phyloP scores from a whole-genome alignment of 2,888 invertebrate species.

The Tetheella fluctuosa region DNA sequence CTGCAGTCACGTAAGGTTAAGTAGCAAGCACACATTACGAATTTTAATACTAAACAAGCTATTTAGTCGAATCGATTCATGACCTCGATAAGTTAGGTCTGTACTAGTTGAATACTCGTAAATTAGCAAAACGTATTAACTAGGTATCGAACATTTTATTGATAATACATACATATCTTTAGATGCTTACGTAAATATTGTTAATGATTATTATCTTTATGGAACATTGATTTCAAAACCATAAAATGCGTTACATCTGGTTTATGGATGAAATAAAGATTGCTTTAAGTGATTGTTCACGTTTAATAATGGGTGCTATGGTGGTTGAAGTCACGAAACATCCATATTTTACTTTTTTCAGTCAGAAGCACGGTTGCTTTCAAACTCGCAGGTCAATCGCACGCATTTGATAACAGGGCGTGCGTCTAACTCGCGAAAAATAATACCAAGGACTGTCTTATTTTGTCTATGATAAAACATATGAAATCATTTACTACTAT shows the following conservation, averaged over 20 bases:
- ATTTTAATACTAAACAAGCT: not conserved
- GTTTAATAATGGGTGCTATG: not conserved
- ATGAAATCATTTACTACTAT: not conserved
- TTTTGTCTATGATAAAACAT: too few relatives aligned
- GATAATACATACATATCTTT: not conserved
- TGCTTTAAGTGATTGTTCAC: conserved; percentile 8
- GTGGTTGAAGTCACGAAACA: not conserved
- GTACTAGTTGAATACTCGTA: not conserved
- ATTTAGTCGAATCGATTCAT: conserved; percentile 17
- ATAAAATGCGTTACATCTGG: not conserved
- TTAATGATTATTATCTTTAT: conserved; percentile 8
- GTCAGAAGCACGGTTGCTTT: conserved; percentile 1
- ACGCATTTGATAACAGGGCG: not conserved
- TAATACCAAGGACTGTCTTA: too few relatives aligned
- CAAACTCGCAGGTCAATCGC: not conserved
- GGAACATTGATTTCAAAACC: not conserved
- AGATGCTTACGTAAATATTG: not conserved
- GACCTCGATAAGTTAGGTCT: not conserved
- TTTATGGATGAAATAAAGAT: conserved; percentile 2
- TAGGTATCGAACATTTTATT: too few relatives aligned
- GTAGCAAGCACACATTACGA: conserved; percentile 33
- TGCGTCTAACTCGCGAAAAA: not conserved
- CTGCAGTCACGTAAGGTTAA: conserved; percentile 62
- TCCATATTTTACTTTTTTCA: not conserved
- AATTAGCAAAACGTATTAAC: not conserved